Evolutionary conservation across 35 echinoderm and acorn worm genomes (phyloP), one percentile per base, ranked within the genome.

Genomic region (Eucidaris tribuloides): DNA sequence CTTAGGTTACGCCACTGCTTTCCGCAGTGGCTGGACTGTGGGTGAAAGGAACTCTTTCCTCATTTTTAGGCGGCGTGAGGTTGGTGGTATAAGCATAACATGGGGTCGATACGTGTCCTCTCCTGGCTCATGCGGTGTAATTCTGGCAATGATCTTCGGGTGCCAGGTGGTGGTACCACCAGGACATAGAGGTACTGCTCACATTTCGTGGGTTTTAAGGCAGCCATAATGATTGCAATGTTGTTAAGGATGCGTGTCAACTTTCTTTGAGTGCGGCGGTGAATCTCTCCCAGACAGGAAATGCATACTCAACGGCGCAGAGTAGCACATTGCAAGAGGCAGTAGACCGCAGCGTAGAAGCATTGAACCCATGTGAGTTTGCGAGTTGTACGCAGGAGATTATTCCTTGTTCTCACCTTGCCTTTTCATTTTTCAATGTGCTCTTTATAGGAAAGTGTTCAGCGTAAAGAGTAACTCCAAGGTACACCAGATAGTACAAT

Each of bases 21-120:
- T 13, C n/a, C 13, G n/a, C 48, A 54, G 0, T 54, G 48, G 48
- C 48, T 54, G 48, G 13, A 54, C 40, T 46, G 71, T 41, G 4
- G 37, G 71, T n/a, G n/a, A n/a, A 77, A 77, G 33, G 17, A 82
- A 82, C 34, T 59, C 65, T 19, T 77, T 77, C 43, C 38, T 77
- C 19, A 41, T 42, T 25, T 77, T 45, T 2, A 83, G 81, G 30
- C 35, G 81, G 54, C 37, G 38, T 6, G 81, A 20, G 19, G 57
- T 36, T 19, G 17, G 55, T 58, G 20, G 55, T 23, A 15, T 0
- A 27, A n/a, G 55, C 1, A 19, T 58, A 14, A 58, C 6, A n/a
- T 7, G 58, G 81, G 42, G 80, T n/a, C n/a, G n/a, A n/a, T 22
- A 0, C 19, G 37, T 63, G 57, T 83, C 56, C 57, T 38, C 17